Evolutionary conservation across 2,888 invertebrate genomes (phyloP).

Genomic region (Lissocephala sabroskyi): DNA sequence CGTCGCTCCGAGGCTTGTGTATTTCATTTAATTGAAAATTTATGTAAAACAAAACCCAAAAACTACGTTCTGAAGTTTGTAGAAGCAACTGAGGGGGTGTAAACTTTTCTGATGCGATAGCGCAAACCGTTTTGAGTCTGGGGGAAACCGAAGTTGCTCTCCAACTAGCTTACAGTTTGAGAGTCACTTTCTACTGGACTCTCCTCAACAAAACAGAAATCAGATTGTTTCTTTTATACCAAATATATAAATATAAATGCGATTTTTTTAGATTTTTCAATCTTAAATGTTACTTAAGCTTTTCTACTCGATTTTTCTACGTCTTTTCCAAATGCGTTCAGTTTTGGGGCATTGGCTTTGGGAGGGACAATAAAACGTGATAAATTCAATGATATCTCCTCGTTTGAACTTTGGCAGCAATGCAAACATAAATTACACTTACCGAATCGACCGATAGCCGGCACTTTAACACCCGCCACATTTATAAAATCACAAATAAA

Average conservation of each 20-base stretch:
- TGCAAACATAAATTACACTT: slow-evolving; percentile 51
- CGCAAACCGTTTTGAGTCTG: no score
- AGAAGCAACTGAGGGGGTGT: no score
- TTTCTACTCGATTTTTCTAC: neutral
- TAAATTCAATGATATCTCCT: slow-evolving; percentile 59
- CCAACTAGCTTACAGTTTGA: no score
- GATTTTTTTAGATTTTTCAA: neutral
- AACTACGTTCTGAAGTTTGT: no score
- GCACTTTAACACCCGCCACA: neutral
- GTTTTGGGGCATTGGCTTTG: slow-evolving; percentile 45
- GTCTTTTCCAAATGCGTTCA: slow-evolving; percentile 25
- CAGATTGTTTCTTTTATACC: slow-evolving; percentile 40
- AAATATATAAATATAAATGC: slow-evolving; percentile 2
- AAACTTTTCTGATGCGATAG: no score
- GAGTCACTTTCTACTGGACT: no score
- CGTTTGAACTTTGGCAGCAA: slow-evolving; percentile 48
- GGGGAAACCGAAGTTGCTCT: no score
- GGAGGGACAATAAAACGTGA: slow-evolving; percentile 33
- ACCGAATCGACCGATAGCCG: slow-evolving; percentile 6
- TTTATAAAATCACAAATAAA: slow-evolving; percentile 1
- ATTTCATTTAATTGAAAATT: slow-evolving; percentile 59
- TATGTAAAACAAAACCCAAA: slow-evolving; percentile 64
- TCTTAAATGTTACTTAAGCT: neutral
- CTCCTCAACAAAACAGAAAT: no score
- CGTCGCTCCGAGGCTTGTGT: slow-evolving; percentile 20